Evolutionary conservation across 2,113 vertebrate species (phyloP).

Genomic region (Bucco capensis): DNA sequence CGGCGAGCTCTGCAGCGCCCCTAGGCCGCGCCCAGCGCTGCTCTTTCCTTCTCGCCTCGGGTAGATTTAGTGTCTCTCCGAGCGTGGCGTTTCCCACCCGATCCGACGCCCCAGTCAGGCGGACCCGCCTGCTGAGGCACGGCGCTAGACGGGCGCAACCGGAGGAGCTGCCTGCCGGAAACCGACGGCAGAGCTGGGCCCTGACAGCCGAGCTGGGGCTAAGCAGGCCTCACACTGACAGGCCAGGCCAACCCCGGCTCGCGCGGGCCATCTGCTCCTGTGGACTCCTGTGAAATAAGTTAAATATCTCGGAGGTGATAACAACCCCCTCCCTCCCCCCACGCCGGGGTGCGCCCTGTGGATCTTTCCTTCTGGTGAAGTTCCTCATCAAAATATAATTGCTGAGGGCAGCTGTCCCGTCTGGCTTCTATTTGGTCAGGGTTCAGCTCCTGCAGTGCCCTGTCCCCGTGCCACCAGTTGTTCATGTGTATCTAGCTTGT

Average conservation of each 20-base stretch:
- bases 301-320: not conserved
- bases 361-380: not conserved
- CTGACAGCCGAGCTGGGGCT: not conserved
- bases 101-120: no score
- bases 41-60: fast-evolving
- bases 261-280: no score
- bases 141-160: not conserved
- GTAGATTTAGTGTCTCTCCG: fast-evolving
- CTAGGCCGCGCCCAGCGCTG: no score
- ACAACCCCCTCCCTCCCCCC: no score
- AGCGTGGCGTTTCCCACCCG: not conserved
- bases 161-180: not conserved
- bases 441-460: not conserved
- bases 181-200: not conserved
- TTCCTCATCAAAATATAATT: not conserved
- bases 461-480: fast-evolving
- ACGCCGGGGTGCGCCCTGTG: fast-evolving
- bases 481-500: fast-evolving
- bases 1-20: fast-evolving
- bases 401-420: fast-evolving
- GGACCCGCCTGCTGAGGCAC: not conserved
- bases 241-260: no score
- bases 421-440: fast-evolving
- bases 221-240: not conserved
- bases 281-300: not conserved